Conservation (phyloP, 2,888 invertebrate genomes). For the Argyresthia albistria region DNA sequence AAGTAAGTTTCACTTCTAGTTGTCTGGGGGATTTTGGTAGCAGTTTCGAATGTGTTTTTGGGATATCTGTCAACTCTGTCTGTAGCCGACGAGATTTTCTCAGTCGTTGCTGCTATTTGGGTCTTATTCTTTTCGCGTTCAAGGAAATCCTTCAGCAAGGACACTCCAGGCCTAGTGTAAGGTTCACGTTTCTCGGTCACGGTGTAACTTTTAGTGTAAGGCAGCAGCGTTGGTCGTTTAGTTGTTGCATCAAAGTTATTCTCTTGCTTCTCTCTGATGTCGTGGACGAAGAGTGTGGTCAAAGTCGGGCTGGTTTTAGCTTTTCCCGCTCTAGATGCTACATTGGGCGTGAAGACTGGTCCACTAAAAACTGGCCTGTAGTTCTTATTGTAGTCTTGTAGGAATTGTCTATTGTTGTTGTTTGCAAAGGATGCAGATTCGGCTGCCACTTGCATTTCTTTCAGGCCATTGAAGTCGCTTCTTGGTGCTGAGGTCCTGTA, state of each 20-base stretch:
- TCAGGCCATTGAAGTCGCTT: conserved; percentile 51
- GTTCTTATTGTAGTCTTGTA: conserved; percentile 56
- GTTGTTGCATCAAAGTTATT: conserved; percentile 25
- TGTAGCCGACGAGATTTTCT: conserved; percentile 30
- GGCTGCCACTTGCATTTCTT: conserved; percentile 80
- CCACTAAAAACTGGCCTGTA: conserved; percentile 34
- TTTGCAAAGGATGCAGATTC: conserved; percentile 83
- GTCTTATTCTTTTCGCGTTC: conserved; percentile 55
- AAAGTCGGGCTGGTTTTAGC: conserved; percentile 46
- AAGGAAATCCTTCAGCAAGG: conserved; percentile 44
- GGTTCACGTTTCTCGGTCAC: conserved; percentile 43
- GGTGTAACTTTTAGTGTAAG: conserved; percentile 49
- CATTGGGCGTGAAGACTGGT: conserved; percentile 53
- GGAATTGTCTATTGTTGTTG: conserved; percentile 47
- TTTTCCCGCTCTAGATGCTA: conserved; percentile 28
- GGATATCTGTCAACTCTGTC: conserved; percentile 28
- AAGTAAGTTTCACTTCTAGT: conserved; percentile 27
- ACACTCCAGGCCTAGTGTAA: conserved; percentile 61
- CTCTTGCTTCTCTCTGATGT: conserved; percentile 38
- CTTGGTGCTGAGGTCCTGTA: conserved; percentile 43
- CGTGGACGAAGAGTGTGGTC: conserved; percentile 47
- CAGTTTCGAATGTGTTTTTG: conserved; percentile 47
- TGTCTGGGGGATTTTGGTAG: conserved; percentile 51
- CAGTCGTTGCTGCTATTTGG: conserved; percentile 20
- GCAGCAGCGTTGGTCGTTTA: conserved; percentile 52